Percentiles rank a stretch among this genome's conserved stretches.
Conservation (phyloP, 92 coral and sea anemone species). For the Muricea muricata region DNA sequence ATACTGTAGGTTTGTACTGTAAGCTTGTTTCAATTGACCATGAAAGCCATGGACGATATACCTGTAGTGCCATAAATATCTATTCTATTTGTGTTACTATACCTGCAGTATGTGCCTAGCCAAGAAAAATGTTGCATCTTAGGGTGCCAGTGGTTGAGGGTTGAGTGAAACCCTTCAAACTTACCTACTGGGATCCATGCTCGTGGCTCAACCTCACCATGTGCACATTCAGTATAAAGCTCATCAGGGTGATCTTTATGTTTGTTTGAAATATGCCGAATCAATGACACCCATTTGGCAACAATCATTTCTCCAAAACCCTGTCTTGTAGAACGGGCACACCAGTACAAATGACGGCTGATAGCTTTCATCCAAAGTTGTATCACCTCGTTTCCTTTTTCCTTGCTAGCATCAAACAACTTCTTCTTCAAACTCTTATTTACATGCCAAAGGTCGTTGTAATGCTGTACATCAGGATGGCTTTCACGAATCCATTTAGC, state of each 20-base stretch:
- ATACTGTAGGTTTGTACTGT: too few species aligned
- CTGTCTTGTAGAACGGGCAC: neutral
- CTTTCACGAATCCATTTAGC: too few species aligned
- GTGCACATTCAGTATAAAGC: too few species aligned
- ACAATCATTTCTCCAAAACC: neutral
- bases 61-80: too few species aligned
- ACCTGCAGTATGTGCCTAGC: slow-evolving; percentile 44
- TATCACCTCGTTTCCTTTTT: too few species aligned
- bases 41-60: too few species aligned
- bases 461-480: neutral
- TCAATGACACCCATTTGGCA: neutral
- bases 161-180: neutral
- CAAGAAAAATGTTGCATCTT: slow-evolving; percentile 37
- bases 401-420: too few species aligned
- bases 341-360: neutral
- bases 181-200: too few species aligned
- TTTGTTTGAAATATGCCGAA: neutral
- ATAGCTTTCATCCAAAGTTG: too few species aligned
- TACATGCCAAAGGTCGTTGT: neutral
- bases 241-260: too few species aligned
- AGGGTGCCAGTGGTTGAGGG: slow-evolving; percentile 8
- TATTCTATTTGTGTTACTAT: neutral
- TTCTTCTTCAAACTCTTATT: neutral
- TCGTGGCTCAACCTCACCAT: too few species aligned
- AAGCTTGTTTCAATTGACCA: too few species aligned